Base-by-base conservation (phyloP, 2,797 vertebrate species). In the Orientallactaga sibirica region DNA sequence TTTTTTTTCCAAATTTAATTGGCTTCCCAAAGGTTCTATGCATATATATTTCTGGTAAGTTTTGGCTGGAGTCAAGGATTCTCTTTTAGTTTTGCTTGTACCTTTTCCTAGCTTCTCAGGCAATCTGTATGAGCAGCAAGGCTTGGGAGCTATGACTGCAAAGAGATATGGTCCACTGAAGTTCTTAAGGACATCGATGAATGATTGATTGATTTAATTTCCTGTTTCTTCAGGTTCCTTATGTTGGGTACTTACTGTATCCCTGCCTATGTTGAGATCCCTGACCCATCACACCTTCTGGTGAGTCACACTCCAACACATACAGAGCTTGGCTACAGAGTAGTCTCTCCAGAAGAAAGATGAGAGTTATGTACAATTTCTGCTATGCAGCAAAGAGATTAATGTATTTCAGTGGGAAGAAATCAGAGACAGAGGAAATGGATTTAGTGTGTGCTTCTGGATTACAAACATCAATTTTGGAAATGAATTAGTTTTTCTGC, bases 401-500 rank as follows among this genome's bases (percentile, higher is more conserved):
- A 93, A 95, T 95, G 55, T 79, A 67, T 29, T 78, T 55, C 66
- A 66, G 81, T 12, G n/a, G 75, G 88, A 94, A 91, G 95, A 94
- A 95, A 91, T 86, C 93, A 82, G 0, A 1, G 70, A 37, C 15
- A 5, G 71, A 92, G 41, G 75, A 97, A 95, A 89, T 67, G 86
- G 95, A 92, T 77, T 27, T 92, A 70, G 41, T 73, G 22, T 18
- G 67, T 29, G 16, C 93, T 95, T 96, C 84, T 92, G 84, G 52
- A 88, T 83, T 78, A 90, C 95, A 89, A 95, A 80, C 75, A 95
- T 37, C 7, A 84, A 9, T 43, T 86, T 76, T 94, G 81, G 86
- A 97, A 96, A 96, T 84, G 80, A 33, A 95, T 12, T 88, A 93
- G 16, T 92, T 81, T 86, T 96, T 96, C 24, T 92, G 86, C 80